A percentile compares a stretch with the other conserved stretches of the same genome.
These are phyloP conservation scores for Cryptoblepharus egeriae DNA, from an alignment of 2,797 vertebrate species.

Conservation along the genomic window DNA sequence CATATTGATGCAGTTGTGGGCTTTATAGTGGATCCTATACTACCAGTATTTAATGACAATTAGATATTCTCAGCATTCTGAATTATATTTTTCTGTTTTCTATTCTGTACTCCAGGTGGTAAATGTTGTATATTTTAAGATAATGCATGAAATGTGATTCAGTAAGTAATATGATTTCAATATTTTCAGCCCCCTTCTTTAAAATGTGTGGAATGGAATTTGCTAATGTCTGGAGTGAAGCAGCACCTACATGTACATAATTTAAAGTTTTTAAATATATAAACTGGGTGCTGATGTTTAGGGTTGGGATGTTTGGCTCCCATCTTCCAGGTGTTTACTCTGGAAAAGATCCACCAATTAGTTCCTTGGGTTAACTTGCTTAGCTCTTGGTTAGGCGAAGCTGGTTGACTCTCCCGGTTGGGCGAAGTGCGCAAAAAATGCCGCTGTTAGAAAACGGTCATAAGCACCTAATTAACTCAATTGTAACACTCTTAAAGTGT, in stretches of 20 bases:
- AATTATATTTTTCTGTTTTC: not conserved
- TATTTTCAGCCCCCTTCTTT: not conserved
- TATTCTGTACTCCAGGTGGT: not conserved
- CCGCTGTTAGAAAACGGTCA: no score
- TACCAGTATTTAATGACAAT: conserved; percentile 15
- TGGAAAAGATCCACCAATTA: not conserved
- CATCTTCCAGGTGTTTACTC: not conserved
- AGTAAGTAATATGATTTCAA: not conserved
- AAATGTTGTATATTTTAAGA: conserved; percentile 4
- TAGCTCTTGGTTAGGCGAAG: no score
- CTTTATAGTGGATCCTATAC: conserved; percentile 21
- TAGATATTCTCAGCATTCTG: not conserved
- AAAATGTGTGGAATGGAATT: not conserved
- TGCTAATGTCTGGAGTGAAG: not conserved
- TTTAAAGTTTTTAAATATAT: not conserved
- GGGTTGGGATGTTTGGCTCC: not conserved
- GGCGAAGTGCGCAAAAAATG: no score
- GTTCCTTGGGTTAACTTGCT: not conserved
- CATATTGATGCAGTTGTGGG: not conserved
- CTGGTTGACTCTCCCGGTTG: no score
- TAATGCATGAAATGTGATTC: not conserved
- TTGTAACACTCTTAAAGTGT: no score
- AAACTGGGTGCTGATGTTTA: not conserved
- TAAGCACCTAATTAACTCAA: no score
- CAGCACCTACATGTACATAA: not conserved